Base-by-base conservation (phyloP, 1,140 invertebrate species). In the Neomicropteryx cornuta region DNA sequence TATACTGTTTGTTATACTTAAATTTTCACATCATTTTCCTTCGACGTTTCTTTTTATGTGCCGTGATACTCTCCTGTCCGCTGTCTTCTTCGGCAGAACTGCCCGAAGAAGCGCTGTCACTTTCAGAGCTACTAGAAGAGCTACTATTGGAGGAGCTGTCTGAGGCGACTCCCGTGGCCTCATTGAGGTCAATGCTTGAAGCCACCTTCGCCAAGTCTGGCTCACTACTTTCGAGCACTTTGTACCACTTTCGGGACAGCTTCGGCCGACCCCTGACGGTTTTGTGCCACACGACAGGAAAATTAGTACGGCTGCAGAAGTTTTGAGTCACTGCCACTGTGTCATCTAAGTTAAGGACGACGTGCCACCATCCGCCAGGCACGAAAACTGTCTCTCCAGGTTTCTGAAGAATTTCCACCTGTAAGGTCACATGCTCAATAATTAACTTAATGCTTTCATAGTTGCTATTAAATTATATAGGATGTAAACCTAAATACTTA, bases 331-430 rank as follows among this genome's bases (percentile, higher is more conserved):
- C 87, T 23, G 96, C 96, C 35, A 98, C 81, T 1, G 95, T 98
- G 41, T 87, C 80, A 48, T 97, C 91, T 33, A 98, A 65, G 68
- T 99, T 99, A 5, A 99, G 67, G 13, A 99, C 96, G 23, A 99
- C 95, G 66, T 99, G 96, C 96, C 96, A 99, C 88, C 88, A 94
- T 3, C 91, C 91, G 17, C 88, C 91, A 17, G 96, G 96, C 29
- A 99, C 93, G 73, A 97, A 99, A 16, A 99, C 93, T 4, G 94
- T 97, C 60, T 99, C 96, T 21, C 95, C 95, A 27, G 95, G 92
- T 48, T 80, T 77, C 62, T 99, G 96, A n/a, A 98, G 64, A 49
- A 97, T 91, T 70, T 98, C 94, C 41, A 98, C 78, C 79, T 85
- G 58, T 42, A 55, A 56, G 29, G 29, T 38, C n/a, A n/a, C n/a